Conservation (phyloP, 2,797 vertebrate species). For the Malurus splendens region DNA sequence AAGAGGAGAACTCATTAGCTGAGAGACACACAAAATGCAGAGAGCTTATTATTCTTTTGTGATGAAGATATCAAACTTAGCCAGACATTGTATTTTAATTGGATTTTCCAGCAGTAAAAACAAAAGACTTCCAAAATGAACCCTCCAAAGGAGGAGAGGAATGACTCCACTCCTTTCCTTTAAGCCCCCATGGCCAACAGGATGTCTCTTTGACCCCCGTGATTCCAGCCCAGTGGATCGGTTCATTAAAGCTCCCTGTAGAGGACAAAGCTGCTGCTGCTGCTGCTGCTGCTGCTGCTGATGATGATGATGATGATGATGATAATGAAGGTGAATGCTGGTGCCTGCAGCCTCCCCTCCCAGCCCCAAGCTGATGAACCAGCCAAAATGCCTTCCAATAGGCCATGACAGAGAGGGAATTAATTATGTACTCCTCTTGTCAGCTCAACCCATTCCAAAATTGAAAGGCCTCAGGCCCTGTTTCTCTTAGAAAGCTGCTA, state of each 20-base stretch:
- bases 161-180: neutral
- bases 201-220: neutral
- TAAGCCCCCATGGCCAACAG: accelerated
- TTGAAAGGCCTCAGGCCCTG: neutral
- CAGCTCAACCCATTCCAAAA: neutral
- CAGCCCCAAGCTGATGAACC: neutral
- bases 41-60: neutral
- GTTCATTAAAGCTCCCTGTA: neutral
- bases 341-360: neutral
- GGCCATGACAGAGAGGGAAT: neutral
- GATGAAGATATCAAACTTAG: neutral
- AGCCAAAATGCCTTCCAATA: neutral
- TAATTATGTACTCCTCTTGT: neutral
- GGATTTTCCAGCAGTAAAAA: conserved; percentile 15
- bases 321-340: neutral
- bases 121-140: neutral
- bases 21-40: neutral
- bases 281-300: neutral
- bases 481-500: neutral
- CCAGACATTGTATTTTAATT: conserved; percentile 16
- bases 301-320: too few species aligned
- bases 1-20: neutral
- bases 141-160: neutral
- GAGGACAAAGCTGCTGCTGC: neutral
- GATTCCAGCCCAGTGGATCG: neutral